Conservation (phyloP, 2,113 vertebrate species). For the Cheilinus undulatus region DNA sequence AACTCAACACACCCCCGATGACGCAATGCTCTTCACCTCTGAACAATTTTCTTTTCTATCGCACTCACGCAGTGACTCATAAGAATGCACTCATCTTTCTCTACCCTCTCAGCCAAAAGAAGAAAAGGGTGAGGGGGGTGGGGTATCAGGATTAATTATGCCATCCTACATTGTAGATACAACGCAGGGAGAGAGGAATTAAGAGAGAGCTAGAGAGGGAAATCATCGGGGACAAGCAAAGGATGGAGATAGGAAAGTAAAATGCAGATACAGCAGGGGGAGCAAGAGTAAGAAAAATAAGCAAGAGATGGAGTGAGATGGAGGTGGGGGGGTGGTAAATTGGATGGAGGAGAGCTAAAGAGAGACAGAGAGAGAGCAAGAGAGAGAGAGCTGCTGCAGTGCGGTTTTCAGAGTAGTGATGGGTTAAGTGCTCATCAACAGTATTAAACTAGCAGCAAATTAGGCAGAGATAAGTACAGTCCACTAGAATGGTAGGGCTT, state of each 20-base stretch:
- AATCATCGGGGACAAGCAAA: not conserved
- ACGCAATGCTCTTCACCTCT: constrained; percentile 76
- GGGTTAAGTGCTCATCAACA: constrained; percentile 55
- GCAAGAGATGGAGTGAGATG: constrained; percentile 19
- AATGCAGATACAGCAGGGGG: constrained; percentile 60
- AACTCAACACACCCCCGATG: constrained; percentile 79
- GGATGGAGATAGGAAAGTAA: constrained; percentile 10
- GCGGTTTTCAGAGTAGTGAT: constrained; percentile 69
- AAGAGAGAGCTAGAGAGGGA: constrained; percentile 5
- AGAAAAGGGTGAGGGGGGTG: not conserved
- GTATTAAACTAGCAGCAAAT: constrained; percentile 53
- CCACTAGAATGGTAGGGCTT: constrained; percentile 16
- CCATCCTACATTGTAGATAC: constrained; percentile 66
- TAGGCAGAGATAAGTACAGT: constrained; percentile 33
- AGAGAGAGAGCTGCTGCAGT: constrained; percentile 74
- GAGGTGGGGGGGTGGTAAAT: constrained; percentile 22
- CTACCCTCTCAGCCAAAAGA: constrained; percentile 22
- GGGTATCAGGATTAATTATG: constrained; percentile 76
- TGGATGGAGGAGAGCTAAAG: constrained; percentile 38
- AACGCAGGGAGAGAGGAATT: constrained; percentile 1
- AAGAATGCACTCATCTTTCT: constrained; percentile 48
- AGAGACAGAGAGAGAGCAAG: constrained; percentile 20
- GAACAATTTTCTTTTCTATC: constrained; percentile 23
- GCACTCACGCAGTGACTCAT: constrained; percentile 47
- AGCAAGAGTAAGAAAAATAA: constrained; percentile 65